phyloP scores from a whole-genome alignment of 2,888 invertebrate species.

The Chironomus tentans region DNA sequence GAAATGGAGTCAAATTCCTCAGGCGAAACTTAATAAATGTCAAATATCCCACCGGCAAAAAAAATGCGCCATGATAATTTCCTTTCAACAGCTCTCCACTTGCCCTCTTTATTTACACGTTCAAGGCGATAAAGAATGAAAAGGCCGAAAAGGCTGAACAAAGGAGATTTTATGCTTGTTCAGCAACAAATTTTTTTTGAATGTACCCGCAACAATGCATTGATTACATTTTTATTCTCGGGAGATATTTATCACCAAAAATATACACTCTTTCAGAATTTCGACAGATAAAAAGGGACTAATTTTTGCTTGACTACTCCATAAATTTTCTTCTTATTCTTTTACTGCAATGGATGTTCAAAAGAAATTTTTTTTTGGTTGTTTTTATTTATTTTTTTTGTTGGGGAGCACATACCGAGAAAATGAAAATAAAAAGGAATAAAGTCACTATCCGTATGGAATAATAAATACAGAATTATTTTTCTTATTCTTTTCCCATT shows the following conservation, averaged over 20 bases:
- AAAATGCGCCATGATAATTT: no score
- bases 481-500: not conserved
- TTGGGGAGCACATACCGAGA: not conserved
- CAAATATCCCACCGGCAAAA: no score
- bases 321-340: not conserved
- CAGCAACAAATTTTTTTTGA: not conserved
- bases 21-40: no score
- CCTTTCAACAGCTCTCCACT: not conserved
- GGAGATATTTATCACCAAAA: not conserved
- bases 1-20: no score
- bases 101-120: not conserved
- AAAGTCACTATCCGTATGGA: constrained; percentile 25
- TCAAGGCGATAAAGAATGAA: not conserved
- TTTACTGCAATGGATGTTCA: not conserved
- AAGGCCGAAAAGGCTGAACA: not conserved
- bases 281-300: not conserved
- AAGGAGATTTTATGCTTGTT: not conserved
- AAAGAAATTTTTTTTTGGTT: not conserved
- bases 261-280: not conserved
- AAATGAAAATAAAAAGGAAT: not conserved
- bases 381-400: not conserved
- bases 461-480: constrained; percentile 17
- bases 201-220: not conserved
- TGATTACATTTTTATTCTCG: not conserved
- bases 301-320: not conserved